Evolutionary conservation across 2,888 invertebrate genomes (phyloP), one percentile per base, ranked within the genome.

Genomic region (Amphipyra berbera): DNA sequence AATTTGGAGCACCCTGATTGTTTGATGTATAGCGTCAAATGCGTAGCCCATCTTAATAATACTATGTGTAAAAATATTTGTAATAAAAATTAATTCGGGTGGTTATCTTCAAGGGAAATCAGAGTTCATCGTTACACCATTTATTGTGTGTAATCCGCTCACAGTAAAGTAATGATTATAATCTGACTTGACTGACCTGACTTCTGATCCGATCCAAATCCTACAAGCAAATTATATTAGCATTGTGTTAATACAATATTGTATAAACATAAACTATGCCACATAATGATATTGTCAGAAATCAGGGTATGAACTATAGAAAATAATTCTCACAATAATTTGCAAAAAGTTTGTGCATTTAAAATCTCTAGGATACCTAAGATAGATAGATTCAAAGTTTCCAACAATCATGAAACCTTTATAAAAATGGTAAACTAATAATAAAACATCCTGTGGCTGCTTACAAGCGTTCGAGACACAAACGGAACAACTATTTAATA

Each of bases 71-170:
- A 15, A 49, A 61, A 45, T 54, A 7, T 54, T 61, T 41, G 21
- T 30, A 68, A 64, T 13, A 3, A 8, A 47, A 46, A 30, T 30
- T 46, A 14, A 15, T 33, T 12, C 21, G 14, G n/a, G 35, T 47
- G 13, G 21, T 52, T 55, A 72, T 72, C 72, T 46, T 14, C 27
- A 37, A 57, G 56, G 50, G 54, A 73, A 61, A 73, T 73, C 60
- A 53, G 44, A 37, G 54, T 33, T 62, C 58, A 59, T 48, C 45
- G 50, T 57, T 55, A 68, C 73, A 63, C 35, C 44, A 57, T 61
- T 56, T 53, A n/a, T 10, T 44, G 44, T 63, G 50, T 42, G 63
- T 47, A 62, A 73, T 63, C 55, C 42, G 63, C 68, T 72, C 53
- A 60, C 49, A 42, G 52, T 49, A 68, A 49, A 35, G 48, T 49